Evolutionary conservation across 2,113 vertebrate species (phyloP), one percentile per base, ranked within the genome.

Genomic region (Copsychus sechellarum): DNA sequence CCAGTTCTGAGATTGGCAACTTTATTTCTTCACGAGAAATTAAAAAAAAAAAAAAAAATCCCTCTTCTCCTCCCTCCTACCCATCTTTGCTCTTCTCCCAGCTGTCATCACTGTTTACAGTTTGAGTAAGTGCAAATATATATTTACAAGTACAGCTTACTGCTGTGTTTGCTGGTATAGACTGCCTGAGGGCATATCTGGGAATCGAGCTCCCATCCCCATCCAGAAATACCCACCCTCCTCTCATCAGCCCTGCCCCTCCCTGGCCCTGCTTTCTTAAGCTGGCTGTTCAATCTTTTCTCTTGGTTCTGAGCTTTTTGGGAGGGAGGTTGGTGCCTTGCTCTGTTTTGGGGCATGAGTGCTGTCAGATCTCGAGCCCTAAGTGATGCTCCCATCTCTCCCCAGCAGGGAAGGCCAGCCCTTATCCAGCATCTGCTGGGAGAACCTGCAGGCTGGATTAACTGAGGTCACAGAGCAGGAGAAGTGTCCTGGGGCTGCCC

Each of bases 21-120:
- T 62, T 45, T 57, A 72, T 90, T 95, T 94, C 71, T 80, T 77
- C 31, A 36, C 1, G 0, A 91, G 24, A 76, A 69, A 64, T 54
- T 6, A 36, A 65, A 40, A 54, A 51, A 19, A 4, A 7, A 65
- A 72, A 65, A 40, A 54, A 51, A 18, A 4, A 6, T 2, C 45
- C 38, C 11, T 53, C 26, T 26, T 66, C 19, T 88, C 21, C 29
- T 90, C 45, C 23, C 20, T 89, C 17, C 54, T 70, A 61, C 40
- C 31, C 42, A 45, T 86, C 56, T 90, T 92, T 95, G 25, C 48
- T 81, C 70, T 82, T 87, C 89, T 95, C 69, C 50, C 62, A 81
- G 64, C 81, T 91, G 78, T 91, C 87, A 88, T 73, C 79, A 77
- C 47, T 88, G 66, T 81, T 95, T 89, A 87, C 54, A 82, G 71